phyloP scores from a whole-genome alignment of 2,113 vertebrate genomes.

The Raja brachyura region DNA sequence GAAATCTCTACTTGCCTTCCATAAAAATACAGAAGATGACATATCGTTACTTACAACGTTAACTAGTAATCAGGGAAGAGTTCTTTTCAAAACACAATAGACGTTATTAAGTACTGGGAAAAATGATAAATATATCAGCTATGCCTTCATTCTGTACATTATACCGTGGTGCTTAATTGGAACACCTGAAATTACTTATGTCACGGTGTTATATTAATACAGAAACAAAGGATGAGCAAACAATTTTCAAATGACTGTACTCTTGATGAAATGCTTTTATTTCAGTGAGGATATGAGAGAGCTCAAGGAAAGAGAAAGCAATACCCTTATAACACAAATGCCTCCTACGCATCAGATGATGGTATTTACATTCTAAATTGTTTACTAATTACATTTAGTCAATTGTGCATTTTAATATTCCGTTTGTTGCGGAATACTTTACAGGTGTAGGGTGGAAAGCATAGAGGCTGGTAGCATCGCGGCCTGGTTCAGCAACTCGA shows the following conservation, averaged over 20 bases:
- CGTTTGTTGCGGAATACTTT: too few relatives aligned
- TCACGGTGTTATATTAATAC: neutral
- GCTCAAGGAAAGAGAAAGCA: neutral
- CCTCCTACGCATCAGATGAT: neutral
- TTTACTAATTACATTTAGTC: neutral
- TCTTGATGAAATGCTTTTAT: neutral
- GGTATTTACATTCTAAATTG: neutral
- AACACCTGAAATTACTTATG: neutral
- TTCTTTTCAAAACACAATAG: neutral
- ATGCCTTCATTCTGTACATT: neutral
- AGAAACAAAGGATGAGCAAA: neutral
- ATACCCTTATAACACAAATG: neutral
- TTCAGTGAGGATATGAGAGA: neutral
- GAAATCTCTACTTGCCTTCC: neutral
- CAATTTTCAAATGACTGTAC: neutral
- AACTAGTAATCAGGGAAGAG: neutral
- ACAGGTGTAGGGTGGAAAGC: too few relatives aligned
- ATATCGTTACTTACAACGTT: neutral
- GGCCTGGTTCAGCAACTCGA: too few relatives aligned
- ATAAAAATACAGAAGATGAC: neutral
- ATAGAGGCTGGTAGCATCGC: too few relatives aligned
- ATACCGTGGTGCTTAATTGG: neutral
- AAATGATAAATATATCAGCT: neutral
- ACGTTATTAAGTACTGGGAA: neutral
- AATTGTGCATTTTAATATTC: neutral